phyloP scores from a whole-genome alignment of 1,140 invertebrate genomes.

The fruit fly (Drosophila melanogaster) region Release_6_plus_ISO1_MT NT_033779.5:1918501-1919000 shows the following conservation, averaged over 20 bases:
- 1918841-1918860: constrained; percentile 65
- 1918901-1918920: constrained; percentile 16
- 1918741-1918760: constrained; percentile 30
- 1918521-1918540: constrained; percentile 13
- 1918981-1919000: constrained; percentile 46
- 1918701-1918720: constrained; percentile 25
- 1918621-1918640: constrained; percentile 1
- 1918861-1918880: constrained; percentile 60
- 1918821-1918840: constrained; percentile 56
- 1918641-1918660: constrained; percentile 30
- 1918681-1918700: constrained; percentile 52
- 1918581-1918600: constrained; percentile 17
- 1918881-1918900: neutral
- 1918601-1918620: constrained; percentile 8
- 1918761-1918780: constrained; percentile 18
- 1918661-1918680: constrained; percentile 46
- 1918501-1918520: neutral
- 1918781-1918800: constrained; percentile 20
- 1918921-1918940: constrained; percentile 30
- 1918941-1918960: constrained; percentile 32
- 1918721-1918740: constrained; percentile 31
- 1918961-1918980: constrained; percentile 51
- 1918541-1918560: constrained; percentile 4
- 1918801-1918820: constrained; percentile 43
- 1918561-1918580: constrained; percentile 20